Base-by-base conservation (phyloP, 2,113 vertebrate species). In the Rhea pennata region DNA sequence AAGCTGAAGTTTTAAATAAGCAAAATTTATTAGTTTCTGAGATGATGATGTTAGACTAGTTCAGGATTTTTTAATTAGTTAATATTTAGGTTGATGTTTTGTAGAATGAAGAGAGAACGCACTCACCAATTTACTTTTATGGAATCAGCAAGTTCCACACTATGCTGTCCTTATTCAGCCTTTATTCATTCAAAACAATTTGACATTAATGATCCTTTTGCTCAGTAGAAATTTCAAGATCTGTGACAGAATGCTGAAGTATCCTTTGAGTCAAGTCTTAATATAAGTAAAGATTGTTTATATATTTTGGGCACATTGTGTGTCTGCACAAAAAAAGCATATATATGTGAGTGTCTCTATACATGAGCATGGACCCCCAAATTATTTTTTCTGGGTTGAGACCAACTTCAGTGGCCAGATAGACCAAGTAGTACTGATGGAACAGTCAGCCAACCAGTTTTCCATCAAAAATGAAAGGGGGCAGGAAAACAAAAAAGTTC, bases 301-400 rank as follows among this genome's bases (percentile, higher is more conserved):
- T 16, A 33, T 67, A 14, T 42, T 72, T 36, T 23, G 24, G 15
- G 33, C 11, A 54, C 22, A 19, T 67, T 8, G 0, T 6, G 21
- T 12, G 0, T 3, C 1, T 14, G 7, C 6, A n/a, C n/a, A 12
- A 12, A 9, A 53, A 36, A 36, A 36, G 36, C 36, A 36, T 36
- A 36, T 36, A 36, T 36, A 36, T 36, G 36, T 36, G 36, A 36
- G 36, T 36, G 36, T 36, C 36, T 36, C 36, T 36, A 10, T 6
- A 1, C 22, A 76, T 10, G 5, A 33, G 20, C 3, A 56, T 5
- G 8, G n/a, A 21, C 14, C 59, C 59, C 15, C 3, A 36, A 8
- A 48, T 5, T 64, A 26, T 12, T 39, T 48, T 59, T 6, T 24
- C 29, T 65, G 26, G 10, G 59, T 6, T 48, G 10, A 50, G 10